A percentile compares a stretch with the other conserved stretches of the same genome.
Evolutionary conservation across 2,113 vertebrate species (phyloP).

Genomic region (Gasterosteus nipponicus): DNA sequence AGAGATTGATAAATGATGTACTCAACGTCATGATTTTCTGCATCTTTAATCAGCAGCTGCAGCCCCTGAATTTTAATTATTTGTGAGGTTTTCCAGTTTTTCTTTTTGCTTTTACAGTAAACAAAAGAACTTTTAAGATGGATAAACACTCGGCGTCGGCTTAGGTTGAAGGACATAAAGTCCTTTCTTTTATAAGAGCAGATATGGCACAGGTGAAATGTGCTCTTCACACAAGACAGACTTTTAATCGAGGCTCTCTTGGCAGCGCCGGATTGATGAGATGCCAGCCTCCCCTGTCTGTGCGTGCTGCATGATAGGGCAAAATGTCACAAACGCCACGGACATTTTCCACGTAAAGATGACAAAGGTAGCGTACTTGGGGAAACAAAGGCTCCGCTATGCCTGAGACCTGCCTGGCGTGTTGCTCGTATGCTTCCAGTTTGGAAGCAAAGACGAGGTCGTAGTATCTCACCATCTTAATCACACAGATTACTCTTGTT

Average conservation of each 20-base stretch:
- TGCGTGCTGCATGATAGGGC: slow-evolving; percentile 57
- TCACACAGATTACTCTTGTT: slow-evolving; percentile 66
- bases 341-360: slow-evolving; percentile 54
- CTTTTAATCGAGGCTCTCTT: slow-evolving; percentile 65
- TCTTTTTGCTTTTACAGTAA: background rate
- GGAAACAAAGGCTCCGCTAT: slow-evolving; percentile 50
- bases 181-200: slow-evolving; percentile 24
- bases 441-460: slow-evolving; percentile 18
- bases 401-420: slow-evolving; percentile 17
- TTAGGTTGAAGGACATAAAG: background rate
- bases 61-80: slow-evolving; percentile 34
- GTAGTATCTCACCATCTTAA: slow-evolving; percentile 38
- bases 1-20: slow-evolving; percentile 24
- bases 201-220: slow-evolving; percentile 62
- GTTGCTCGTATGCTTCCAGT: slow-evolving; percentile 47
- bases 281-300: slow-evolving; percentile 51
- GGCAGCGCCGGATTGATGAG: slow-evolving; percentile 62
- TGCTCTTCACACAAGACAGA: slow-evolving; percentile 56
- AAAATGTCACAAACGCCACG: slow-evolving; percentile 66
- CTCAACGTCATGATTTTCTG: slow-evolving; percentile 23
- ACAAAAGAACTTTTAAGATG: slow-evolving; percentile 7
- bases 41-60: slow-evolving; percentile 39
- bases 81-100: background rate
- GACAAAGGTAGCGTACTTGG: slow-evolving; percentile 47
- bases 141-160: background rate